phyloP scores from a whole-genome alignment of 2,113 vertebrate species.

The Limanda limanda region DNA sequence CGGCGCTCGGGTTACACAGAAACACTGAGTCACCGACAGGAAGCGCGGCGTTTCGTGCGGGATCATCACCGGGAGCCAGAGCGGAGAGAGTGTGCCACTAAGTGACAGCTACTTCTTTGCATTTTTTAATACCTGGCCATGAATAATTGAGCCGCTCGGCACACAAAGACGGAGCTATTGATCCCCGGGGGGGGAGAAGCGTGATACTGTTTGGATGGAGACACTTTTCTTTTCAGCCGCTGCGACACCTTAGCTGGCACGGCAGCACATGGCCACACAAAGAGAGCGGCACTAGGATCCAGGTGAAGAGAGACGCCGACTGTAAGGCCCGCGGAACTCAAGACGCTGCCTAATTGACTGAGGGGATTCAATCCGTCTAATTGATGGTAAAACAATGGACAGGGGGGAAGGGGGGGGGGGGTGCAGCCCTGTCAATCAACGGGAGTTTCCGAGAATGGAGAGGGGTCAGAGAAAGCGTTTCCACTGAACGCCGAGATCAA shows the following conservation, averaged over 20 bases:
- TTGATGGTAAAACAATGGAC: slow-evolving; percentile 65
- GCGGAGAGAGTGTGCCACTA: slow-evolving; percentile 80
- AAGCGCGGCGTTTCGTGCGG: slow-evolving; percentile 65
- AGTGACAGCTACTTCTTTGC: slow-evolving; percentile 78
- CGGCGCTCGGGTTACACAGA: slow-evolving; percentile 82
- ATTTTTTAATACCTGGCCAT: slow-evolving; percentile 80
- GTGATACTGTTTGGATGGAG: slow-evolving; percentile 70
- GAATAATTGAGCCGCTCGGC: slow-evolving; percentile 75
- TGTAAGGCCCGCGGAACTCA: slow-evolving; percentile 72
- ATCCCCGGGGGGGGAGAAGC: slow-evolving; percentile 72
- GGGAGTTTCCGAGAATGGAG: slow-evolving; percentile 45
- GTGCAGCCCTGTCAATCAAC: slow-evolving; percentile 43
- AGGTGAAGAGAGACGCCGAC: slow-evolving; percentile 64
- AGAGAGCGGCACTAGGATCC: slow-evolving; percentile 62
- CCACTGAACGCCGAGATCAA: slow-evolving; percentile 58
- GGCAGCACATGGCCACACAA: slow-evolving; percentile 65
- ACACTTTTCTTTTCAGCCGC: slow-evolving; percentile 86
- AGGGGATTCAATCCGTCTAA: slow-evolving; percentile 72
- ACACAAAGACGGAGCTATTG: slow-evolving; percentile 74
- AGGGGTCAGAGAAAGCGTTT: slow-evolving; percentile 59
- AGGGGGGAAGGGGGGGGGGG: background rate
- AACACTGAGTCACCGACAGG: slow-evolving; percentile 85
- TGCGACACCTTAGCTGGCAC: slow-evolving; percentile 80
- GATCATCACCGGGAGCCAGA: slow-evolving; percentile 63
- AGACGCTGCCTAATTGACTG: slow-evolving; percentile 68